Percentiles rank a stretch among this genome's conserved stretches.
Evolutionary conservation across 2,113 vertebrate species (phyloP).

Genomic region (Balaenoptera acutorostrata): DNA sequence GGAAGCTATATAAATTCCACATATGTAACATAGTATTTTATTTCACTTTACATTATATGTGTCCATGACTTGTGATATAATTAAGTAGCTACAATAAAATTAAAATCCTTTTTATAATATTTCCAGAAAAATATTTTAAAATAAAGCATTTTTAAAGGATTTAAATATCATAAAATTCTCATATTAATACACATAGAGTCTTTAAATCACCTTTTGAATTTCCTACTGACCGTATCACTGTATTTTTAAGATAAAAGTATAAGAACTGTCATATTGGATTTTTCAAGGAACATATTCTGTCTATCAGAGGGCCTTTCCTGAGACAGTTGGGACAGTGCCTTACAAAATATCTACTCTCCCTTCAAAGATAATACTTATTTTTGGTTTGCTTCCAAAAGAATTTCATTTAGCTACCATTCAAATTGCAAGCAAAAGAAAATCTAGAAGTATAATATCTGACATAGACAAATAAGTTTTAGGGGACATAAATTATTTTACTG

Average conservation of each 20-base stretch:
- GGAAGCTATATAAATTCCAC: not conserved
- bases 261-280: not conserved
- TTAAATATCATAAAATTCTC: not conserved
- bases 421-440: not conserved
- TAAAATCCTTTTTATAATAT: not conserved
- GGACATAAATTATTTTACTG: not conserved
- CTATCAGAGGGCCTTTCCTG: not conserved
- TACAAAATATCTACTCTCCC: not conserved
- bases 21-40: not conserved
- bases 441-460: not conserved
- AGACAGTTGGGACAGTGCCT: not conserved
- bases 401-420: not conserved
- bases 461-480: not conserved
- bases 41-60: not conserved
- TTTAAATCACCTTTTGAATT: not conserved
- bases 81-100: not conserved
- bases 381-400: not conserved
- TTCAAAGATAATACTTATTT: not conserved
- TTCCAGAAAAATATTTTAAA: not conserved
- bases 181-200: not conserved
- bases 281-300: not conserved
- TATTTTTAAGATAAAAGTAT: not conserved
- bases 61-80: not conserved
- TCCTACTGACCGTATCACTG: not conserved
- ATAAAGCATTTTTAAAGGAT: not conserved